These are phyloP conservation scores for Irena cyanogastra DNA, from an alignment of 2,113 vertebrate genomes.

Conservation along the genomic window DNA sequence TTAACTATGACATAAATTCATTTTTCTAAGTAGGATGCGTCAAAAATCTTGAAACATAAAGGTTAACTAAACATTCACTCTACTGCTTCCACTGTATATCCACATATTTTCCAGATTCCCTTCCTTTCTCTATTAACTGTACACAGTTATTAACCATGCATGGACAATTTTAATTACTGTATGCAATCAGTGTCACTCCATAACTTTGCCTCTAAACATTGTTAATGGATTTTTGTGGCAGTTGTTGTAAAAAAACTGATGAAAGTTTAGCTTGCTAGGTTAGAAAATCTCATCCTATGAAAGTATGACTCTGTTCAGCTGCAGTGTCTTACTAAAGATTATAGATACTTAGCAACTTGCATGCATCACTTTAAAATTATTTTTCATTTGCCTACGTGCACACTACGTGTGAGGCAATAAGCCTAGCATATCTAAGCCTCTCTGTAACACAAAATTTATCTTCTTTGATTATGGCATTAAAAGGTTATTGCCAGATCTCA, in stretches of 20 bases:
- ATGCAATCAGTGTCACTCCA: neutral
- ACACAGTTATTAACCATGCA: neutral
- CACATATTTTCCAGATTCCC: neutral
- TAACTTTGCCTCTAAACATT: neutral
- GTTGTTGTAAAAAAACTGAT: neutral
- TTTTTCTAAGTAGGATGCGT: neutral
- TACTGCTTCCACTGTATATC: neutral
- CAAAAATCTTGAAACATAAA: neutral
- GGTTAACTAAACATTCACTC: neutral
- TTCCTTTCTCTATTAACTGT: neutral
- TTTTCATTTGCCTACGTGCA: neutral
- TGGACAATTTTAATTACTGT: slow-evolving; percentile 16
- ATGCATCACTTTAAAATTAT: neutral
- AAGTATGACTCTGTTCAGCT: neutral
- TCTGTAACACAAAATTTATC: neutral
- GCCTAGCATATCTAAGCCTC: neutral
- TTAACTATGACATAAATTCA: neutral
- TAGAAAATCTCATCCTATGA: neutral
- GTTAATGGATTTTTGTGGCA: neutral
- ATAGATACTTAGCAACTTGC: neutral
- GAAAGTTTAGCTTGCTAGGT: neutral
- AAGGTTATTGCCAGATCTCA: rapidly evolving
- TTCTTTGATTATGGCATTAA: neutral
- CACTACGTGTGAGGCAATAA: neutral
- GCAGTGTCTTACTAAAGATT: neutral